phyloP scores from a whole-genome alignment of 2,888 invertebrate species.

The Tipula lateralis region DNA sequence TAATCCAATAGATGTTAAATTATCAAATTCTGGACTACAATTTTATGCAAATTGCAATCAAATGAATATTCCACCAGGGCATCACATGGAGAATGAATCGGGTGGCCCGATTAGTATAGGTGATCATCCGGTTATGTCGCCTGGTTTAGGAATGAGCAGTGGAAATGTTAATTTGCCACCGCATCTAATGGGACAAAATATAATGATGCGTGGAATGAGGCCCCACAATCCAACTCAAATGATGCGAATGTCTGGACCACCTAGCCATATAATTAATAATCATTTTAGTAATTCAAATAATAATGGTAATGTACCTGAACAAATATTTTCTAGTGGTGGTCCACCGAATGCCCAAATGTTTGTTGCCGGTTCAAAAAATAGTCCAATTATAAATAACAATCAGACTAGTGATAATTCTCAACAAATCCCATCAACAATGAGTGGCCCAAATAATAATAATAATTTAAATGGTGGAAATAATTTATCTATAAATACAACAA shows the following conservation, averaged over 20 bases:
- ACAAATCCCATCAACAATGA: conserved; percentile 74
- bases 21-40: conserved; percentile 38
- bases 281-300: conserved; percentile 41
- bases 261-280: conserved; percentile 46
- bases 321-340: conserved; percentile 39
- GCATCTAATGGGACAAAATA: conserved; percentile 42
- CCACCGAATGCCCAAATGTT: conserved; percentile 56
- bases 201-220: conserved; percentile 52
- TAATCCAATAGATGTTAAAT: conserved; percentile 35
- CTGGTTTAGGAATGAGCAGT: conserved; percentile 39
- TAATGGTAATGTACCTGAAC: neutral
- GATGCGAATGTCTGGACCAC: conserved; percentile 43
- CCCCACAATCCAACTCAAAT: conserved; percentile 53
- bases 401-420: conserved; percentile 64
- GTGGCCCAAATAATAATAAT: conserved; percentile 53
- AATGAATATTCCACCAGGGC: conserved; percentile 35
- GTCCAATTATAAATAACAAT: conserved; percentile 46
- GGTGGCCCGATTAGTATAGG: conserved; percentile 35
- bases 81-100: conserved; percentile 37
- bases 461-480: conserved; percentile 29
- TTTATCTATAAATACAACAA: neutral
- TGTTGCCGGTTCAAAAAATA: conserved; percentile 54
- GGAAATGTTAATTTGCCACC: conserved; percentile 35
- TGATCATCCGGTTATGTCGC: conserved; percentile 41
- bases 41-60: conserved; percentile 47